These are phyloP conservation scores for Boulengeromyrus knoepffleri DNA, from an alignment of 2,113 vertebrate genomes.

Conservation along the genomic window DNA sequence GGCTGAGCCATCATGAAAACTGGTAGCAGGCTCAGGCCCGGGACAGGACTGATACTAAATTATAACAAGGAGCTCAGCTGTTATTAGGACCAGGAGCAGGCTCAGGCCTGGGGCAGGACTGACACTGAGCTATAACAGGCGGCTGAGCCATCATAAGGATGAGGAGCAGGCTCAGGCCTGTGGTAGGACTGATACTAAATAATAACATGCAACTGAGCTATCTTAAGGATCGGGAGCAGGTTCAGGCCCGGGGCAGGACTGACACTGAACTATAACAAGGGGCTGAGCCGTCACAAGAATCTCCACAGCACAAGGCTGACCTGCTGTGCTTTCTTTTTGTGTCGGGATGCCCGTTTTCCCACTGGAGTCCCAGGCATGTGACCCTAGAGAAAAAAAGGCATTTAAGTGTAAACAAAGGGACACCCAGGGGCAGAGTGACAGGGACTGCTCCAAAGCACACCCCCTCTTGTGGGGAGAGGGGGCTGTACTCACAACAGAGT, in stretches of 20 bases:
- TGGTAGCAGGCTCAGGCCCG: too few species aligned
- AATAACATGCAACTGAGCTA: not conserved
- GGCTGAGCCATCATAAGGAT: not conserved
- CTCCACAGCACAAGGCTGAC: not conserved
- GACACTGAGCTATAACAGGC: not conserved
- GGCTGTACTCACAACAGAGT: constrained; percentile 43
- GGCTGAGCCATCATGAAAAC: too few species aligned
- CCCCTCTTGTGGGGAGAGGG: not conserved
- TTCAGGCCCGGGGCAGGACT: not conserved
- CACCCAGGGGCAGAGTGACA: not conserved
- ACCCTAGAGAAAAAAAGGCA: constrained; percentile 31
- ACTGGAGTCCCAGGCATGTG: constrained; percentile 53
- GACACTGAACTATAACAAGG: not conserved
- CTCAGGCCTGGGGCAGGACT: not conserved
- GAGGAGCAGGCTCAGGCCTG: not conserved
- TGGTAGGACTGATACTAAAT: not conserved
- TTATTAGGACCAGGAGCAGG: not conserved
- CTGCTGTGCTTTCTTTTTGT: constrained; percentile 41
- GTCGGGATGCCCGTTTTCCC: constrained; percentile 36
- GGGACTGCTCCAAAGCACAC: not conserved
- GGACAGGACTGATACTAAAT: not conserved
- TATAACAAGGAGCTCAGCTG: not conserved
- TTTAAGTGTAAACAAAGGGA: not conserved
- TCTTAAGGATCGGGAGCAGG: not conserved
- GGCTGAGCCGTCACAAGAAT: not conserved